A percentile compares a stretch with the other conserved stretches of the same genome.
These are phyloP conservation scores for Bombylius discolor DNA, from an alignment of 2,888 invertebrate genomes.

Conservation along the genomic window DNA sequence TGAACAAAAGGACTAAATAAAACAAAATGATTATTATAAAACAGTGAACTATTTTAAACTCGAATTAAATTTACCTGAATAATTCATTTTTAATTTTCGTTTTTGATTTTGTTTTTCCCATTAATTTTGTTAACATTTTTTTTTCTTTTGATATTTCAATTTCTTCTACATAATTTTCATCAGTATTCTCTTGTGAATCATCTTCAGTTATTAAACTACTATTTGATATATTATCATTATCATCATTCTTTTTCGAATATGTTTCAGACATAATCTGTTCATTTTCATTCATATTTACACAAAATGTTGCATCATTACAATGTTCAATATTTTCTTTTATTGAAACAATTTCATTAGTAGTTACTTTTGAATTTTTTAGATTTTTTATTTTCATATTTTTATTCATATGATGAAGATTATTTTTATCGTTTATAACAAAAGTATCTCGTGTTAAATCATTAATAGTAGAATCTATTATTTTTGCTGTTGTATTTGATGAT, in stretches of 20 bases:
- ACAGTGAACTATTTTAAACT: neutral
- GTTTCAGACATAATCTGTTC: neutral
- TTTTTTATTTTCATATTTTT: neutral
- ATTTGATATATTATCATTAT: neutral
- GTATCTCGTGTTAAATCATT: neutral
- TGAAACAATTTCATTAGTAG: neutral
- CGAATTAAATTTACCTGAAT: slow-evolving; percentile 25
- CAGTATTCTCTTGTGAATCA: slow-evolving; percentile 21
- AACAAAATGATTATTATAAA: neutral
- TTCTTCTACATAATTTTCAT: slow-evolving; percentile 5
- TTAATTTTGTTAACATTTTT: neutral
- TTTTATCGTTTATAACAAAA: neutral
- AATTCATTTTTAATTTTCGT: slow-evolving; percentile 28
- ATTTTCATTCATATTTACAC: slow-evolving; percentile 10
- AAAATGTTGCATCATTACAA: slow-evolving; percentile 19
- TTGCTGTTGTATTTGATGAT: too few species aligned
- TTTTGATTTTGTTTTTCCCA: slow-evolving; percentile 3
- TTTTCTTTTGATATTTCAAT: slow-evolving; percentile 8
- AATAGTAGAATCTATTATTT: neutral
- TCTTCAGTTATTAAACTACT: slow-evolving; percentile 32
- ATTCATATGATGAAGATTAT: neutral
- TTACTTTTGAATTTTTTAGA: neutral
- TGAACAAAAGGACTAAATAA: slow-evolving; percentile 44
- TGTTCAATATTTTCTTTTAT: neutral
- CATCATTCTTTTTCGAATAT: neutral